phyloP scores from a whole-genome alignment of 2,113 vertebrate genomes.

The Xerus inauris region DNA sequence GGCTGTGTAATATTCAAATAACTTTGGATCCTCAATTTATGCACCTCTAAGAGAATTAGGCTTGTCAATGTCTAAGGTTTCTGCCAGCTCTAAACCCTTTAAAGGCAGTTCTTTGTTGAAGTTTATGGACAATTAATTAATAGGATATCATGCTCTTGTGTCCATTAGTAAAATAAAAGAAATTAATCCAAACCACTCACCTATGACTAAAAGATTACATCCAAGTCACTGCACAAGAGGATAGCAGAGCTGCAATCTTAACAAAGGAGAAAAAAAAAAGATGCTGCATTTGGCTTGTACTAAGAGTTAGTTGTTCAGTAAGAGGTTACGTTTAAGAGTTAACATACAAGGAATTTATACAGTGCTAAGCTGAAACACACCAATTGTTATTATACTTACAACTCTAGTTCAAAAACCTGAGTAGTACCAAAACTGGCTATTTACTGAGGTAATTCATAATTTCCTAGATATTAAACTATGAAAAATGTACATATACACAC shows the following conservation, averaged over 20 bases:
- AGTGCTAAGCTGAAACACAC: neutral
- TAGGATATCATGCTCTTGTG: neutral
- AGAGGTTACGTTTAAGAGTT: too few species aligned
- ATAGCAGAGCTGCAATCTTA: neutral
- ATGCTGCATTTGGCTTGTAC: neutral
- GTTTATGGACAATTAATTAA: neutral
- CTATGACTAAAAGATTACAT: neutral
- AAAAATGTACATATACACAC: too few species aligned
- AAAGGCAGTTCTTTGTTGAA: neutral
- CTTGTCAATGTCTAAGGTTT: neutral
- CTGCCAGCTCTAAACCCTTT: neutral
- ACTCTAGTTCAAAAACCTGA: neutral
- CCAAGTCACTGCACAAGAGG: neutral
- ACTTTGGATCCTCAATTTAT: neutral
- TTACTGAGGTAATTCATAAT: neutral
- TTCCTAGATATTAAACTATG: too few species aligned
- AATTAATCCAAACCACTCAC: constrained; percentile 28
- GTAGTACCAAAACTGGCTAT: neutral
- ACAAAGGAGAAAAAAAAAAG: neutral
- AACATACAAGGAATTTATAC: too few species aligned
- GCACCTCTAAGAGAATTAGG: neutral
- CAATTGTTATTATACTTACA: neutral
- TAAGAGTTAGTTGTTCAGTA: too few species aligned
- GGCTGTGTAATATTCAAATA: neutral
- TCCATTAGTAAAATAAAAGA: constrained; percentile 39